A percentile compares a stretch with the other conserved stretches of the same genome.
Evolutionary conservation across 2,888 invertebrate genomes (phyloP).

Genomic region (Norana najaformis): DNA sequence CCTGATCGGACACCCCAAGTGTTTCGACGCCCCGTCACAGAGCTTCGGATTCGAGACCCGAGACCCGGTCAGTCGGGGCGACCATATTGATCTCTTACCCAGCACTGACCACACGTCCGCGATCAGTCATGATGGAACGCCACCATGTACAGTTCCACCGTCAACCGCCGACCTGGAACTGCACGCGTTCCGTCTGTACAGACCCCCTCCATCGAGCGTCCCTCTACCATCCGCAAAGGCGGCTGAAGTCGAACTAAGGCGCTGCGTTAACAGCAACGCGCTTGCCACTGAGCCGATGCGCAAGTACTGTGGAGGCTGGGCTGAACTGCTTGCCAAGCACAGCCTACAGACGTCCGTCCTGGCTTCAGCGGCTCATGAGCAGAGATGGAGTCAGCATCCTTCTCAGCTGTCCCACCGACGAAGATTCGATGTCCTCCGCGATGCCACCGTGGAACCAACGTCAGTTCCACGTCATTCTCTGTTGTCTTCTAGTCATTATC

Average conservation of each 20-base stretch:
- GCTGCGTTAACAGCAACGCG: neutral
- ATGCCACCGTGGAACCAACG: neutral
- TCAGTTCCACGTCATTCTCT: neutral
- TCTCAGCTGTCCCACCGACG: neutral
- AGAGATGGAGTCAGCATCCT: neutral
- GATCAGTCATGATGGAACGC: no score
- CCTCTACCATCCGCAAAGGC: neutral
- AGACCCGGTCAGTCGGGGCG: neutral
- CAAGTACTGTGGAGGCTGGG: conserved; percentile 17
- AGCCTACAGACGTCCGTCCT: conserved; percentile 8
- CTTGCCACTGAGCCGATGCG: conserved; percentile 8
- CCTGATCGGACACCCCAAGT: neutral
- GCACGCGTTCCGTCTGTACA: neutral
- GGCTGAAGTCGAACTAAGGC: neutral
- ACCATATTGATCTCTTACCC: neutral
- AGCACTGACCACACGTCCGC: neutral
- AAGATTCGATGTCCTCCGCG: neutral
- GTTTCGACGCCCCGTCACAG: neutral
- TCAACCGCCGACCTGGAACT: neutral
- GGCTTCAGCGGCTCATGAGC: neutral
- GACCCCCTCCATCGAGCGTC: neutral
- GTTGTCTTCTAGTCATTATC: conserved; percentile 18
- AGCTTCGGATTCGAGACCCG: neutral
- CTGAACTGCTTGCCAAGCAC: neutral
- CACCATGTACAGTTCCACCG: neutral